Evolutionary conservation across 2,113 vertebrate genomes (phyloP), one percentile per base, ranked within the genome.

Genomic region (Alosa alosa): DNA sequence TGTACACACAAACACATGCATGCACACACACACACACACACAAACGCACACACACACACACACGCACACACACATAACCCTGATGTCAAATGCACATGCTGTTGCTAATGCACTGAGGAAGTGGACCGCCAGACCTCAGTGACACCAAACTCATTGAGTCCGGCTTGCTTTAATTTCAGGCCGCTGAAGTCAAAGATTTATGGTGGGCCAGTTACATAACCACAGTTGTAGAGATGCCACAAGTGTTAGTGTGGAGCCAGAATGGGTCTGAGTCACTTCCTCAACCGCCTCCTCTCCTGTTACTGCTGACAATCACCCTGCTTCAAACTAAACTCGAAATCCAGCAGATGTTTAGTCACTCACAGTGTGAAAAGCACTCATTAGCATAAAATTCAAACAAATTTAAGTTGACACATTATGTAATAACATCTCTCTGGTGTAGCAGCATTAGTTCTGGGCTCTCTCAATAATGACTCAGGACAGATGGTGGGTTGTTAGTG

Each of bases 41-140:
- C 55, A 60, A 20, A 22, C 22, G 7, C 55, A 20, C 55, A 60
- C 18, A 72, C 25, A 1, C 25, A 8, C 25, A 36, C 72, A 78
- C 72, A 36, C 72, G 41, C 72, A 36, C 72, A 78, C 1, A 3
- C 31, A 41, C 72, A 13, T 13, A 25, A n/a, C 1, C 25, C 72
- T 39, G 31, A 78, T 78, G 72, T 78, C 31, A 78, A 78, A 78
- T 39, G 72, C 72, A 78, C 72, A 78, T 78, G 72, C 72, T 5
- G 13, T 78, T 39, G 72, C 72, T 15, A 39, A 78, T 39, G 15
- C 72, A 9, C n/a, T 84, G 5, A 18, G 68, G 25, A 85, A 41
- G 7, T 52, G 6, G 47, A 39, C 6, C 15, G 15, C 25, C 25
- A 81, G 50, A 85, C 84, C 52, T 44, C 72, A 78, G 15, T 50